Percentiles rank a stretch among this genome's conserved stretches.
Evolutionary conservation across 2,797 vertebrate species (phyloP).

Genomic region (Diplodus sargus): DNA sequence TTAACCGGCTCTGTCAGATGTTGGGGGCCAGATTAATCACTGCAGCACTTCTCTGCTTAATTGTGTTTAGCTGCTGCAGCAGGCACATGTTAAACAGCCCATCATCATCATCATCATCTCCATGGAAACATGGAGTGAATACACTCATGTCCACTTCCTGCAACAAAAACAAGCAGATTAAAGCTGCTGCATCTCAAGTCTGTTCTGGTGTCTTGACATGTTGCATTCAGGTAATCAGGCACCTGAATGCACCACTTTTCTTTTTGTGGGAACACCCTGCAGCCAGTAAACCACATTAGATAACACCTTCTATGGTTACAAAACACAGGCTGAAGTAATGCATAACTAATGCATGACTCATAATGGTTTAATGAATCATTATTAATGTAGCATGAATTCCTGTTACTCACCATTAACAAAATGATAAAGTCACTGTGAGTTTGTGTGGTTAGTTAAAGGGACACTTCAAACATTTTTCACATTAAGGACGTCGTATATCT

Average conservation of each 20-base stretch:
- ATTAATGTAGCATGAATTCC: not conserved
- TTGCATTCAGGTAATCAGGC: not conserved
- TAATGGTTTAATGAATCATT: not conserved
- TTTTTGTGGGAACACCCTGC: not conserved
- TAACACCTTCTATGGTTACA: not conserved
- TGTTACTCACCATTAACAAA: not conserved
- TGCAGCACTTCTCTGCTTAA: constrained; percentile 22
- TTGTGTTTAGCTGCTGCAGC: constrained; percentile 41
- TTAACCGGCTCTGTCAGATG: not conserved
- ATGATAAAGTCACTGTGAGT: not conserved
- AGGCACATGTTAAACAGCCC: constrained; percentile 22
- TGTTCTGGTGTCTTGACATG: not conserved
- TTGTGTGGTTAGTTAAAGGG: not conserved
- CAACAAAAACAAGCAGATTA: not conserved
- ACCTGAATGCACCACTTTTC: constrained; percentile 32
- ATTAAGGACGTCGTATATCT: too few species aligned
- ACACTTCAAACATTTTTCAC: not conserved
- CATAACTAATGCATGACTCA: not conserved
- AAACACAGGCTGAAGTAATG: not conserved
- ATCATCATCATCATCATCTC: constrained; percentile 30
- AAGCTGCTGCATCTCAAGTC: not conserved
- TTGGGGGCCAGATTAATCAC: constrained; percentile 29
- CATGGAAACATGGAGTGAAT: constrained; percentile 51
- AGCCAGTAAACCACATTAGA: not conserved
- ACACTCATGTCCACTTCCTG: constrained; percentile 25